A percentile compares a stretch with the other conserved stretches of the same genome.
Evolutionary conservation across 2,888 invertebrate species (phyloP).

Genomic region (Eumacrocentrus americanus): DNA sequence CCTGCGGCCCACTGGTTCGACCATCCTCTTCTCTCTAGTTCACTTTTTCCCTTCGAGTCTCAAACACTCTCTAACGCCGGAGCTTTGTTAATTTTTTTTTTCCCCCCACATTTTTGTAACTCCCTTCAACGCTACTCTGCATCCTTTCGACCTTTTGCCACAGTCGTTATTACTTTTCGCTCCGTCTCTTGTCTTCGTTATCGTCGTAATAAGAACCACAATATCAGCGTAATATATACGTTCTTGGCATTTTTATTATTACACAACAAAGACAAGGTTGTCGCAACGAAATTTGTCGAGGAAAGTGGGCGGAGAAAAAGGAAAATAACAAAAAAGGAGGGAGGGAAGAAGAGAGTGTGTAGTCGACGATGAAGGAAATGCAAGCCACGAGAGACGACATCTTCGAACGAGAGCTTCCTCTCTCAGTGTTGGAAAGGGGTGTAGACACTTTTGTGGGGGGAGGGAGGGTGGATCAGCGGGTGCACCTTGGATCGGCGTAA

Average conservation of each 20-base stretch:
- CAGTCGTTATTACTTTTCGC: constrained; percentile 39
- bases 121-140: not conserved
- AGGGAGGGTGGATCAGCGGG: constrained; percentile 35
- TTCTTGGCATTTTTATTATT: constrained; percentile 1
- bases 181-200: constrained; percentile 36
- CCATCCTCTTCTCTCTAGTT: constrained; percentile 23
- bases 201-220: constrained; percentile 35
- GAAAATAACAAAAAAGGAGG: not conserved
- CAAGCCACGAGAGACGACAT: constrained; percentile 31
- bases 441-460: constrained; percentile 1
- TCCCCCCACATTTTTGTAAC: not conserved
- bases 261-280: not conserved
- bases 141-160: constrained; percentile 29
- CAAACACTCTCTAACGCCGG: constrained; percentile 22
- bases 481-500: constrained; percentile 50
- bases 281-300: not conserved
- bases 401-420: constrained; percentile 15
- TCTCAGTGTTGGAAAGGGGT: constrained; percentile 17
- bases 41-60: constrained; percentile 24
- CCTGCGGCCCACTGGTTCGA: constrained; percentile 28
- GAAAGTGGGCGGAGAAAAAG: not conserved
- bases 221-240: constrained; percentile 15
- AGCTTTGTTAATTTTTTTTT: constrained; percentile 40
- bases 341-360: not conserved
- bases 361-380: constrained; percentile 34